Percentiles rank a stretch among this genome's conserved stretches.
These are phyloP conservation scores for Tethea ocularis DNA, from an alignment of 2,888 invertebrate species.

Conservation along the genomic window DNA sequence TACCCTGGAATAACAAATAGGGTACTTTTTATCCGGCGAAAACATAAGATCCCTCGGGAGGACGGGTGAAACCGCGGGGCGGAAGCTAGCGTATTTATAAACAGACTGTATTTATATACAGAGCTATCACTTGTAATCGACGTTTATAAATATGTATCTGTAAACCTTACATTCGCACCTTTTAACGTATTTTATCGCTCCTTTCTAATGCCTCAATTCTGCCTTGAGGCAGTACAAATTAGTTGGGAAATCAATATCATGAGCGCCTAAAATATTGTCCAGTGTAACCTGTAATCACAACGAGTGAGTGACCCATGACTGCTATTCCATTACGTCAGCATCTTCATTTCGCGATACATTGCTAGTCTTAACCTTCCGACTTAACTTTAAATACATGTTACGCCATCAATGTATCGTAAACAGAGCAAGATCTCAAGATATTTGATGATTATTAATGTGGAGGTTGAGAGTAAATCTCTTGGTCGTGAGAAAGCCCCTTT, in stretches of 20 bases:
- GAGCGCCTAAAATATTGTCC: conserved; percentile 59
- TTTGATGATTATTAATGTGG: conserved; percentile 21
- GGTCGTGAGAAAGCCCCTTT: conserved; percentile 69
- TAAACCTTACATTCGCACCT: conserved; percentile 43
- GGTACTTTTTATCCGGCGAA: too few relatives aligned
- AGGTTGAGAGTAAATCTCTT: conserved; percentile 30
- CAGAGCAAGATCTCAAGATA: neutral
- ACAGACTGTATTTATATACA: neutral
- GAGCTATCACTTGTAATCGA: neutral
- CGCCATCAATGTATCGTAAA: conserved; percentile 11
- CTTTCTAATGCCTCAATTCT: conserved; percentile 53
- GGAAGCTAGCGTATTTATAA: too few relatives aligned
- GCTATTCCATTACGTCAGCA: conserved; percentile 10
- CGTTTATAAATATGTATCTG: conserved; percentile 19
- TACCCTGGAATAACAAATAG: too few relatives aligned
- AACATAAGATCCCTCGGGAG: too few relatives aligned
- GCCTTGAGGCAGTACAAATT: conserved; percentile 55
- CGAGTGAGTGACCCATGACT: conserved; percentile 38
- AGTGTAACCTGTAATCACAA: conserved; percentile 51
- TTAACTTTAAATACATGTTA: neutral
- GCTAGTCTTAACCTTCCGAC: neutral
- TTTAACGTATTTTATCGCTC: conserved; percentile 40
- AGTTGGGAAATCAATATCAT: conserved; percentile 67
- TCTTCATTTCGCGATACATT: conserved; percentile 16
- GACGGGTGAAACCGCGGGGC: too few relatives aligned